These are phyloP conservation scores for Isoperla grammatica DNA, from an alignment of 2,888 invertebrate genomes.

Conservation along the genomic window DNA sequence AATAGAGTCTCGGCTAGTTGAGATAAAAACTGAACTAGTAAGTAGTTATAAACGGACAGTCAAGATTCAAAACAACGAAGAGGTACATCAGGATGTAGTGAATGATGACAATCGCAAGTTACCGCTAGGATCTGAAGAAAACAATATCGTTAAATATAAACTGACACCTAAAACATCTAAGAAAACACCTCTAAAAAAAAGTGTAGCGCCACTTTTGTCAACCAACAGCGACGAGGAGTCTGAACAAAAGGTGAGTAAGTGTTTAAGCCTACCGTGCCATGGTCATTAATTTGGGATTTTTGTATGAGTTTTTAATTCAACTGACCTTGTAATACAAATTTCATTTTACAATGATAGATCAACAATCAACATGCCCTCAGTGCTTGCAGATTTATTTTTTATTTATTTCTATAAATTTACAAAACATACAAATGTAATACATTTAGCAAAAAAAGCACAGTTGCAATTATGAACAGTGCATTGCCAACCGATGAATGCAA, in stretches of 20 bases:
- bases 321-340: too few species aligned
- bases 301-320: too few species aligned
- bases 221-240: constrained; percentile 34
- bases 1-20: constrained; percentile 42
- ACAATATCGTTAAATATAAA: constrained; percentile 23
- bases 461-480: too few species aligned
- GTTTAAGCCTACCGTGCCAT: too few species aligned
- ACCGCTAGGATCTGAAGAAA: constrained; percentile 26
- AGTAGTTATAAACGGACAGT: constrained; percentile 48
- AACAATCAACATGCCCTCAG: too few species aligned
- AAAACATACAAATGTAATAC: too few species aligned
- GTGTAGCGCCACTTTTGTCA: constrained; percentile 10
- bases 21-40: constrained; percentile 50
- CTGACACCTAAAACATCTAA: constrained; percentile 19
- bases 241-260: constrained; percentile 34
- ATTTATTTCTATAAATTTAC: too few species aligned
- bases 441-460: too few species aligned
- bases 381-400: too few species aligned
- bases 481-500: too few species aligned
- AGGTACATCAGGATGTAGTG: constrained; percentile 15
- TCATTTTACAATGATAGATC: too few species aligned
- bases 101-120: constrained; percentile 27
- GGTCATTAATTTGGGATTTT: too few species aligned
- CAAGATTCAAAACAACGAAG: constrained; percentile 30
- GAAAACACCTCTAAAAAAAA: constrained; percentile 27